These are phyloP conservation scores for Acanthosepion lycidas DNA, from an alignment of 2,888 invertebrate genomes.

Conservation along the genomic window DNA sequence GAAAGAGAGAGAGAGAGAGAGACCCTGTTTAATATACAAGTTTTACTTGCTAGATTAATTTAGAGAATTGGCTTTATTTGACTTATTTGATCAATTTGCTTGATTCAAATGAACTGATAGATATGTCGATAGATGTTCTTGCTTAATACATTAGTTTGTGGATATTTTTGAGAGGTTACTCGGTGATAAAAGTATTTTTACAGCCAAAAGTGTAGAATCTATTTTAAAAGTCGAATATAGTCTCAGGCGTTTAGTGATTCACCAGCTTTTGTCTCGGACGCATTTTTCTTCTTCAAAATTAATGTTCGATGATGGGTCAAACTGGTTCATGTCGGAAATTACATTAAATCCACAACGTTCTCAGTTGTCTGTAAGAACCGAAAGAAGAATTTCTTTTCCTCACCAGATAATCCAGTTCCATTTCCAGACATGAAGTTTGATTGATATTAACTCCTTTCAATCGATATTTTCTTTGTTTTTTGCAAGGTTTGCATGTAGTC, in stretches of 20 bases:
- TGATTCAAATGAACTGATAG: too few relatives aligned
- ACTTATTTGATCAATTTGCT: too few relatives aligned
- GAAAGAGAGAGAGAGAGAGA: too few relatives aligned
- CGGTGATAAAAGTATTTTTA: too few relatives aligned
- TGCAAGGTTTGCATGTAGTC: not conserved
- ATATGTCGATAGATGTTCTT: too few relatives aligned
- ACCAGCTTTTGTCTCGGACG: not conserved
- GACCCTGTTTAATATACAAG: too few relatives aligned
- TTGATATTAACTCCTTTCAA: not conserved
- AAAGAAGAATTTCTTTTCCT: not conserved
- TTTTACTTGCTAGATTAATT: too few relatives aligned
- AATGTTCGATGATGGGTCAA: not conserved
- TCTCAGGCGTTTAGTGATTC: not conserved
- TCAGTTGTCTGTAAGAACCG: not conserved
- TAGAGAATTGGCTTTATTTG: too few relatives aligned
- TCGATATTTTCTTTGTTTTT: not conserved
- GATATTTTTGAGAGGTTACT: too few relatives aligned
- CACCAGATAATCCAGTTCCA: not conserved
- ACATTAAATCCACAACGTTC: not conserved
- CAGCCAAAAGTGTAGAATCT: too few relatives aligned
- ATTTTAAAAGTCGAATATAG: not conserved
- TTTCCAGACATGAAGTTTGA: not conserved
- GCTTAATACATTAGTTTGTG: too few relatives aligned
- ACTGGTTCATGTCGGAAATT: not conserved
- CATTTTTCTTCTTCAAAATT: not conserved